Base-by-base conservation (phyloP, 2,888 invertebrate species). In the Dryadula phaetusa region DNA sequence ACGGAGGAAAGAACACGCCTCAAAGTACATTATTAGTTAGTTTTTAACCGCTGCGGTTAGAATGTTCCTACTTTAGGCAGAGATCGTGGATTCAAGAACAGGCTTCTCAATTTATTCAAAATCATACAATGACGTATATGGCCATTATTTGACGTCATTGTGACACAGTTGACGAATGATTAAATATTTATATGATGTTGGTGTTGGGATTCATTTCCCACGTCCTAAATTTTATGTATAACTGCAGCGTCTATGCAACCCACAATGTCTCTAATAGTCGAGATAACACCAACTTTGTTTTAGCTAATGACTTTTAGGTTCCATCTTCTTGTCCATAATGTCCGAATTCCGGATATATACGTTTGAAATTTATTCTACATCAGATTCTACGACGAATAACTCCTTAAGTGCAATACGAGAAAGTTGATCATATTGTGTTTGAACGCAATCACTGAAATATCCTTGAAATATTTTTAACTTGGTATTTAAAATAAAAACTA, bases 381-480 rank as follows among this genome's bases (percentile, higher is more conserved):
- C n/a, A n/a, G n/a, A 25, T 16, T 28, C 28, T 37, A 10, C 37
- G 12, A 37, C 6, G 14, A n/a, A 22, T 28, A n/a, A 16, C 16
- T 32, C 16, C 16, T 52, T 52, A 28, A 22, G n/a, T 6, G n/a
- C 4, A 56, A 14, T 37, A 37, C 20, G 37, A 54, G 37, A 20
- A 54, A 56, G 37, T 56, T 40, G 54, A 20, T 37, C 54, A 40
- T 56, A 37, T 37, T 56, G 22, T 37, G 22, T 56, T 56, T n/a
- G 37, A 56, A 7, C n/a, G 54, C 54, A 37, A 22, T 37, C 7
- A 56, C 22, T 20, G 22, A n/a, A 56, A 22, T 22, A 37, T 37
- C 54, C 54, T 37, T 54, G 37, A 37, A 37, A 54, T 54, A 54
- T 37, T 54, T 54, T 20, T 37, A 54, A 54, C 37, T 54, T 54